Base-by-base conservation (phyloP, 2,113 vertebrate genomes). In the Sander vitreus region DNA sequence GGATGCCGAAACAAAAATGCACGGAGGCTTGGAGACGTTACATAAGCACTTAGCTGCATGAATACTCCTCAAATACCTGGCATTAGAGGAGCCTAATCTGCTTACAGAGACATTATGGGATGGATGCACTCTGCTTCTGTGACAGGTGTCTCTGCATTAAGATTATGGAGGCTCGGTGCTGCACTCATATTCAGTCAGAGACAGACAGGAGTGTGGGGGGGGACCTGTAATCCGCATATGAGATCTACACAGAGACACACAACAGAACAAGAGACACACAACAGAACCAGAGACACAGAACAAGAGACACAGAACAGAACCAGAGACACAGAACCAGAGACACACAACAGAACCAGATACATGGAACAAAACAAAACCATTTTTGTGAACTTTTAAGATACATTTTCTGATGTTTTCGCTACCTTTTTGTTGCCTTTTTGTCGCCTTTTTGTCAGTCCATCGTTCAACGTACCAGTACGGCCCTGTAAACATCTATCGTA, bases 61-160 rank as follows among this genome's bases (percentile, higher is more conserved):
- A 96, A 96, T 97, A 85, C 93, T 96, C 96, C 95, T 96, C 96
- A 97, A 97, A 96, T 98, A 98, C 96, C 97, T 98, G 84, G 96
- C 96, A 98, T 97, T 96, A 96, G 78, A 89, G 64, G 47, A 78
- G 48, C 23, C 79, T 97, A 97, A 97, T 97, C 96, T 96, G 93
- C 96, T 97, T 97, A 97, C 78, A 95, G 96, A 94, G 95, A 97
- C 96, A 96, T 96, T 96, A 96, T 94, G 94, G 95, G 95, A 96
- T 96, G 95, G 95, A 96, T 96, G 95, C 95, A 95, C 96, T 96
- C 95, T 96, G 96, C 71, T 14, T 78, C 78, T 78, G 65, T 85
- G 83, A 74, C 96, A 96, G 96, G 96, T 97, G 97, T 95, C 96
- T 95, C 95, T 95, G 94, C 95, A 97, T 97, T 96, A 80, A 87